A percentile compares a stretch with the other conserved stretches of the same genome.
These are phyloP conservation scores for Lordiphosa clarofinis DNA, from an alignment of 1,140 invertebrate genomes.

Conservation along the genomic window DNA sequence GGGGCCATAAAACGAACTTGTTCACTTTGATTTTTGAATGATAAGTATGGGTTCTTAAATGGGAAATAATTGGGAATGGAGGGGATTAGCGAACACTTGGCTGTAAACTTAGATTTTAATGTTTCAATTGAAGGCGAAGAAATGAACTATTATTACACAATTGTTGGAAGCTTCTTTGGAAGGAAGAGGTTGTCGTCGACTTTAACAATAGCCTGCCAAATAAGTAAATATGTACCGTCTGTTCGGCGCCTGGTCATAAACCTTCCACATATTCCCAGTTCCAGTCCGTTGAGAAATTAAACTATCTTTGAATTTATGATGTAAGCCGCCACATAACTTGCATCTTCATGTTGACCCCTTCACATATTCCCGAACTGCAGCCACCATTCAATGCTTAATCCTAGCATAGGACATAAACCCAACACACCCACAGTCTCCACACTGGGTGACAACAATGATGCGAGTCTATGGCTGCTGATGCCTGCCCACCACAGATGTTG, in stretches of 20 bases:
- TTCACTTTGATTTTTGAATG: slow-evolving; percentile 34
- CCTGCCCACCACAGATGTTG: slow-evolving; percentile 24
- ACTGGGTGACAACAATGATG: slow-evolving; percentile 27
- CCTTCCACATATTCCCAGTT: no score
- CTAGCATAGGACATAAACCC: slow-evolving; percentile 11
- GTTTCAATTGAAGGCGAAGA: no score
- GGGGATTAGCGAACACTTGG: no score
- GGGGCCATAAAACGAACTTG: slow-evolving; percentile 44
- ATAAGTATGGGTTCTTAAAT: slow-evolving; percentile 34
- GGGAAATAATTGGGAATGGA: slow-evolving; percentile 18
- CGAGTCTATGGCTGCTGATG: slow-evolving; percentile 17
- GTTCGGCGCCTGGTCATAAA: no score
- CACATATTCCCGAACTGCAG: slow-evolving; percentile 4
- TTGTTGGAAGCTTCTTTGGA: no score
- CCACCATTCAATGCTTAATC: slow-evolving; percentile 19
- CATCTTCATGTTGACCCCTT: neutral
- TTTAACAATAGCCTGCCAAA: no score
- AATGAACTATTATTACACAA: no score
- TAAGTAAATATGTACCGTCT: no score
- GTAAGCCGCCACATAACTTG: neutral
- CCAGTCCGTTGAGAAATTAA: slow-evolving; percentile 1
- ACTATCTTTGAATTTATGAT: slow-evolving; percentile 13
- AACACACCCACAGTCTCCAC: neutral
- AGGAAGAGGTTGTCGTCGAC: no score
- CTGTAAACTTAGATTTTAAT: no score